A percentile compares a stretch with the other conserved stretches of the same genome.
phyloP scores from a whole-genome alignment of 2,113 vertebrate species.

The Sapajus apella region DNA sequence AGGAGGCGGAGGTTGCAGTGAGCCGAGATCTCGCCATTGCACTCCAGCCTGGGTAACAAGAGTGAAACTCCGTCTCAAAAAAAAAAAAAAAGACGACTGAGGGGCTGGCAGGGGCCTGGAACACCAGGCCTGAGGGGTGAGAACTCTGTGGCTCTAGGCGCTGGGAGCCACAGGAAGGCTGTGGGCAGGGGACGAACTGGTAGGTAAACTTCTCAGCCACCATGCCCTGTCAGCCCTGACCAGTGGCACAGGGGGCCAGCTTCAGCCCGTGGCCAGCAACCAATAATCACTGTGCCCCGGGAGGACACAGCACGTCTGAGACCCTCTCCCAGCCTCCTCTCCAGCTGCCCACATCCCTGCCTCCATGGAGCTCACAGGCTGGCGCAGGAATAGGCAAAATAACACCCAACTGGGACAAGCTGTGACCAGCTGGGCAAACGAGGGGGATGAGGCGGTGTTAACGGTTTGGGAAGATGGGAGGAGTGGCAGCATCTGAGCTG shows the following conservation, averaged over 20 bases:
- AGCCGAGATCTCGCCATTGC: too few relatives aligned
- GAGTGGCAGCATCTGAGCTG: not conserved
- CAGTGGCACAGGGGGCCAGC: not conserved
- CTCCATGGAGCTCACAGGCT: not conserved
- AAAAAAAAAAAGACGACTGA: not conserved
- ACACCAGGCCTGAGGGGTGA: not conserved
- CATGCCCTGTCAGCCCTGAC: not conserved
- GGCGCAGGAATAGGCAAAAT: not conserved
- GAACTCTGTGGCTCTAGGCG: not conserved
- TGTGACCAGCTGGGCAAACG: too few relatives aligned
- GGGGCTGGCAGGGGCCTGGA: not conserved
- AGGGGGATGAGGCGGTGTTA: too few relatives aligned
- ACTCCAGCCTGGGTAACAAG: too few relatives aligned
- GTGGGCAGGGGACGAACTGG: too few relatives aligned
- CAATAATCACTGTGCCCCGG: not conserved
- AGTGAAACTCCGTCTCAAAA: too few relatives aligned
- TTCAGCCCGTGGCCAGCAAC: not conserved
- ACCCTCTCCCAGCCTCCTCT: too few relatives aligned
- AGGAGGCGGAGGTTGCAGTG: too few relatives aligned
- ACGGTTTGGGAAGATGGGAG: not conserved
- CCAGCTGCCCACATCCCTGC: too few relatives aligned
- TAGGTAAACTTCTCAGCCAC: not conserved
- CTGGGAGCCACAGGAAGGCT: not conserved
- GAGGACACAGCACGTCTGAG: not conserved
- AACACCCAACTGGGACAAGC: rapidly evolving